Conservation (phyloP, 2,113 vertebrate species). For the Syngnathus floridae region DNA sequence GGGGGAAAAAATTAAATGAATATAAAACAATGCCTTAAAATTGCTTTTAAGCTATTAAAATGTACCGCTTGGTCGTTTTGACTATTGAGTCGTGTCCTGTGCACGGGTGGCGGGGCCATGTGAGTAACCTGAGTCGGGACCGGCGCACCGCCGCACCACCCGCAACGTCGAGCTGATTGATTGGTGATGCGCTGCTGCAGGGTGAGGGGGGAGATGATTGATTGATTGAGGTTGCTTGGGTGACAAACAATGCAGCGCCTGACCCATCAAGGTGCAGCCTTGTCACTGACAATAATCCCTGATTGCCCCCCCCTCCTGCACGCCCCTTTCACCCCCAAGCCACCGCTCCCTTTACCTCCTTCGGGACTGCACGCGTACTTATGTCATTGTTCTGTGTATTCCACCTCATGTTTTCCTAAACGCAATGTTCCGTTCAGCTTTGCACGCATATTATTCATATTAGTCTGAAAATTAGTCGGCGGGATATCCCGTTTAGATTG, state of each 20-base stretch:
- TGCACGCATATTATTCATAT: conserved; percentile 70
- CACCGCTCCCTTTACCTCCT: conserved; percentile 34
- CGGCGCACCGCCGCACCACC: conserved; percentile 9
- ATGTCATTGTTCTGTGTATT: conserved; percentile 16
- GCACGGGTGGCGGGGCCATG: conserved; percentile 33
- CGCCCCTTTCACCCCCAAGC: conserved; percentile 6
- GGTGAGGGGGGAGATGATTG: conserved; percentile 69
- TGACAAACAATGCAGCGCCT: conserved; percentile 66
- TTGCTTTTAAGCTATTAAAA: conserved; percentile 40
- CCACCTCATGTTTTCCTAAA: conserved; percentile 26
- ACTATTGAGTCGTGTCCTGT: conserved; percentile 47
- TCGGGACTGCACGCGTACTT: conserved; percentile 21
- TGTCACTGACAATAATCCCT: conserved; percentile 70
- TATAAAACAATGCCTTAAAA: conserved; percentile 42
- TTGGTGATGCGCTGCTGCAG: conserved; percentile 38
- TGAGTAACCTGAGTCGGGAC: conserved; percentile 54
- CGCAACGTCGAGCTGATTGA: conserved; percentile 58
- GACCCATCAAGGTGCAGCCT: conserved; percentile 65
- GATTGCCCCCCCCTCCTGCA: conserved; percentile 40
- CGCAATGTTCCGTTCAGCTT: conserved; percentile 41
- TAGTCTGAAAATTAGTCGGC: conserved; percentile 71
- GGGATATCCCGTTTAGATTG: conserved; percentile 72
- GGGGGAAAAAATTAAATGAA: conserved; percentile 52
- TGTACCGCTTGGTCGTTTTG: conserved; percentile 29
- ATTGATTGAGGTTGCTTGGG: conserved; percentile 71